phyloP scores from a whole-genome alignment of 2,888 invertebrate genomes.

The Ormyrus nitidulus region DNA sequence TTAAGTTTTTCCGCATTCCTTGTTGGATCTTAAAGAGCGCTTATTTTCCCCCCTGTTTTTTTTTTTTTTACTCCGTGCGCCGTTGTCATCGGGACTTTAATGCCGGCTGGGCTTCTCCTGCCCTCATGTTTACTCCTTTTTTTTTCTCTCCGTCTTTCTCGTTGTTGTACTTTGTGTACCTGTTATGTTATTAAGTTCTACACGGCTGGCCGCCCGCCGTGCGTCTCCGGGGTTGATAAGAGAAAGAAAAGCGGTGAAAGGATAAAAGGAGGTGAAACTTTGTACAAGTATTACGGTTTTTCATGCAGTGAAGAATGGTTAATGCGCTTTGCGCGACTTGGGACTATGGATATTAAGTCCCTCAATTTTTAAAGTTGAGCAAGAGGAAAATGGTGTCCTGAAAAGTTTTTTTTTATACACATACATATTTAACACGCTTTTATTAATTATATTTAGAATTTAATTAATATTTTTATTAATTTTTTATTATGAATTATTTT shows the following conservation, averaged over 20 bases:
- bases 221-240: constrained; percentile 44
- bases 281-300: constrained; percentile 46
- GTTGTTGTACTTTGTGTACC: constrained; percentile 50
- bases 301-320: constrained; percentile 51
- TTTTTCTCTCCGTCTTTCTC: constrained; percentile 12
- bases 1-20: constrained; percentile 65
- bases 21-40: constrained; percentile 52
- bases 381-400: no score
- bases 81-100: constrained; percentile 26
- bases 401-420: no score
- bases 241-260: neutral
- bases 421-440: no score
- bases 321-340: constrained; percentile 44
- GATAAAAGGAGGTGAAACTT: constrained; percentile 48
- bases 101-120: constrained; percentile 14
- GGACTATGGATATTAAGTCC: no score
- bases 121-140: constrained; percentile 15
- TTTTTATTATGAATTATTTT: no score
- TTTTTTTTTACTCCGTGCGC: neutral
- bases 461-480: no score
- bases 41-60: constrained; percentile 30
- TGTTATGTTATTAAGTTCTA: constrained; percentile 55
- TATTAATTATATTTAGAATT: no score
- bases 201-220: neutral
- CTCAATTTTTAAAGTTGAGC: no score